phyloP scores from a whole-genome alignment of 2,888 invertebrate genomes.

The Agonopterix subpropinquella region DNA sequence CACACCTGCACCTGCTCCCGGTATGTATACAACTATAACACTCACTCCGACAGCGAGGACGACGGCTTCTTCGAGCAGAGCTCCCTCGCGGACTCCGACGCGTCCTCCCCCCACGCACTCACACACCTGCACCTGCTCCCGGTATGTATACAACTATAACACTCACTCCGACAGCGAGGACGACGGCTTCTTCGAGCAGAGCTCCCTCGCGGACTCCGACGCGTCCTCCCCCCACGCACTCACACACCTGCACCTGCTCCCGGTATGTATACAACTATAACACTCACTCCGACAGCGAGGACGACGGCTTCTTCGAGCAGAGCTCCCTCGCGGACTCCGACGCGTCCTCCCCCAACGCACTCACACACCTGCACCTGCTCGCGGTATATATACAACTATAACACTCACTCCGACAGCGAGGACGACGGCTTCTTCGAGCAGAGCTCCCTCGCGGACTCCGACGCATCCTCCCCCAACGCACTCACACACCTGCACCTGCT shows the following conservation, averaged over 20 bases:
- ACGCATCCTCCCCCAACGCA: slow-evolving; percentile 25
- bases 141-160: no score
- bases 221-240: slow-evolving; percentile 22
- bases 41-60: no score
- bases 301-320: slow-evolving; percentile 65
- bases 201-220: slow-evolving; percentile 41
- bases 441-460: slow-evolving; percentile 42
- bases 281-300: slow-evolving; percentile 28
- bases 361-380: background rate
- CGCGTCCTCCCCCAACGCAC: slow-evolving; percentile 23
- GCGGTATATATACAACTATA: no score
- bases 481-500: background rate
- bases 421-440: slow-evolving; percentile 67
- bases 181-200: slow-evolving; percentile 64
- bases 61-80: no score
- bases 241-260: background rate
- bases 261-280: no score
- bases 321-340: slow-evolving; percentile 42
- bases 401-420: slow-evolving; percentile 23
- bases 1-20: no score
- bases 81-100: no score
- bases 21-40: no score
- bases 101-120: no score
- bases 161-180: slow-evolving; percentile 36
- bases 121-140: no score